Evolutionary conservation across 2,888 invertebrate species (phyloP).

Genomic region (Scaptomyza polygonia): DNA sequence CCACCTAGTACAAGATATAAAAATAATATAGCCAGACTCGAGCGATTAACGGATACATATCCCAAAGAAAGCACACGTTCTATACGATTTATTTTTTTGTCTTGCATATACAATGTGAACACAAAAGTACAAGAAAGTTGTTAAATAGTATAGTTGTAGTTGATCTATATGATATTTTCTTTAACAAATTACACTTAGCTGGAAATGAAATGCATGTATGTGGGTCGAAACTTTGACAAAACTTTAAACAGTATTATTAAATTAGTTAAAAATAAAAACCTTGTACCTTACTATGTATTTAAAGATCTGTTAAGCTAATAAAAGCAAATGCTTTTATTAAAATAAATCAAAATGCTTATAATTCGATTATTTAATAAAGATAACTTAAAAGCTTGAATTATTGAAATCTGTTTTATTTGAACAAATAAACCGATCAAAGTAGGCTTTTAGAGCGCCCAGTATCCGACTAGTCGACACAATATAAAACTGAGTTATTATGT

Average conservation of each 20-base stretch:
- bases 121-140: conserved; percentile 60
- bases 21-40: conserved; percentile 28
- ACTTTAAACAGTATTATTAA: conserved; percentile 46
- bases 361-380: not conserved
- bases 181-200: conserved; percentile 52
- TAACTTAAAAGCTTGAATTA: conserved; percentile 7
- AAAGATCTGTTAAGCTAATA: conserved; percentile 43
- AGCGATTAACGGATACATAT: conserved; percentile 64
- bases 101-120: conserved; percentile 39
- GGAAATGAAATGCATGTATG: conserved; percentile 25
- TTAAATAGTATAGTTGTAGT: conserved; percentile 31
- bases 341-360: conserved; percentile 22
- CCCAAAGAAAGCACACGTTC: conserved; percentile 58
- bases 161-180: conserved; percentile 47
- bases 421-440: conserved; percentile 1
- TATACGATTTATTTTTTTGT: conserved; percentile 34
- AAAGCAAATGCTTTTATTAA: conserved; percentile 33
- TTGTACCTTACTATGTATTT: conserved; percentile 66
- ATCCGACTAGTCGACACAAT: no score
- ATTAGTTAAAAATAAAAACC: conserved; percentile 32
- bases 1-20: conserved; percentile 46
- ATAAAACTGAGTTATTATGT: conserved; percentile 27
- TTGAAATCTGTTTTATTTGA: not conserved
- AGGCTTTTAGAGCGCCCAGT: conserved; percentile 19
- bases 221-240: conserved; percentile 58